Evolutionary conservation across 2,797 vertebrate genomes (phyloP).

Genomic region (Natrix natrix): DNA sequence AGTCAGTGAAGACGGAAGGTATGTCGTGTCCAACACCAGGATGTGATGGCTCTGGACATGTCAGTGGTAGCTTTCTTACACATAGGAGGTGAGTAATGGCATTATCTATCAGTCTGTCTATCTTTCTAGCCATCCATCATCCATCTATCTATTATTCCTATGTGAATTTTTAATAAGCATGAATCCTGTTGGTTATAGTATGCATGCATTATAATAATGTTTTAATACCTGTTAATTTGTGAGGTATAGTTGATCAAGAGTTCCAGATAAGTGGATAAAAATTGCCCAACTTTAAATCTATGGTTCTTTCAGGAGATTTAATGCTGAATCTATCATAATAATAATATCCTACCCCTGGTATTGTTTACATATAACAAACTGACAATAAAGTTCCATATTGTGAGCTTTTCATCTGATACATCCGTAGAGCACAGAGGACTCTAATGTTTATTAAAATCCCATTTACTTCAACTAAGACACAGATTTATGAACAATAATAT

Average conservation of each 20-base stretch:
- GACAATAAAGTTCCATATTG: not conserved
- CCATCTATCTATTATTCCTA: not conserved
- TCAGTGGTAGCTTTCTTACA: conserved; percentile 98
- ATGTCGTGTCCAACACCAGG: conserved; percentile 98
- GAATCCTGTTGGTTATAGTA: not conserved
- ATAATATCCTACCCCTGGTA: not conserved
- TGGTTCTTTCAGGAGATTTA: not conserved
- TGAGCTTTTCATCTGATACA: not conserved
- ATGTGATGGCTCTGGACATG: conserved; percentile 95
- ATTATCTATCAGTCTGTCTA: conserved; percentile 4
- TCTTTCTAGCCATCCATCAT: not conserved
- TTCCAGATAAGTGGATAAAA: not conserved
- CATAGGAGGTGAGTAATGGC: conserved; percentile 87
- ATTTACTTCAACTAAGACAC: not conserved
- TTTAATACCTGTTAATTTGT: not conserved
- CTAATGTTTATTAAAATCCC: not conserved
- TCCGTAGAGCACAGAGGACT: not conserved
- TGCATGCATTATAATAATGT: not conserved
- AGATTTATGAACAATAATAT: not conserved
- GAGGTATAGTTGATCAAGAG: not conserved
- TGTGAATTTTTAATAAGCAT: not conserved
- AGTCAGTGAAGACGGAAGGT: conserved; percentile 97
- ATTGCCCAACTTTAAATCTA: not conserved
- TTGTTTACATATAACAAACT: not conserved
- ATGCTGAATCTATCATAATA: not conserved